phyloP scores from a whole-genome alignment of 2,888 invertebrate genomes.

The Trisateles emortualis region DNA sequence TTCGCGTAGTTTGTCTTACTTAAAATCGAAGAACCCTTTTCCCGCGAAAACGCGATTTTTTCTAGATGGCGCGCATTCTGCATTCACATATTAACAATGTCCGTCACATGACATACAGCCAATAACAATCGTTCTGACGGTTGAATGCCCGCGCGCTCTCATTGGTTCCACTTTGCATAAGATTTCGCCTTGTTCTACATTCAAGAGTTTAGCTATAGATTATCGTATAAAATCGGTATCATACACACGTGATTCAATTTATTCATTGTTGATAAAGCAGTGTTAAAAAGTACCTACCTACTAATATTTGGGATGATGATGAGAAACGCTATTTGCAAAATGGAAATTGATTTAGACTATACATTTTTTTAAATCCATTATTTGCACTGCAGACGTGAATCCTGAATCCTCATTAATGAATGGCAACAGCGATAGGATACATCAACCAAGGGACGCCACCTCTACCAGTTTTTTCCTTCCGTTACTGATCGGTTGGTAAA shows the following conservation, averaged over 20 bases:
- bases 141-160: not conserved
- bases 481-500: too few species aligned
- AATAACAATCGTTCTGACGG: not conserved
- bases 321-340: too few species aligned
- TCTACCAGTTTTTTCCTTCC: too few species aligned
- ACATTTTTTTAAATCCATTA: too few species aligned
- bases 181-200: conserved; percentile 38
- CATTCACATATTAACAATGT: not conserved
- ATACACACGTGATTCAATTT: not conserved
- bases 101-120: not conserved
- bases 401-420: too few species aligned
- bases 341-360: too few species aligned
- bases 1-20: too few species aligned
- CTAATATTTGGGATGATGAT: not conserved
- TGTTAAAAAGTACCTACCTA: not conserved
- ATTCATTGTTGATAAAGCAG: not conserved
- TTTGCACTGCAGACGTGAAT: too few species aligned
- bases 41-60: not conserved
- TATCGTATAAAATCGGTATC: not conserved
- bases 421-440: too few species aligned
- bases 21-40: too few species aligned
- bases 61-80: not conserved
- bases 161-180: conserved; percentile 37
- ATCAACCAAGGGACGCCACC: too few species aligned
- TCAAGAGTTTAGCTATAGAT: conserved; percentile 21